Conservation (phyloP, 2,113 vertebrate species). For the Pachyramphus minor region DNA sequence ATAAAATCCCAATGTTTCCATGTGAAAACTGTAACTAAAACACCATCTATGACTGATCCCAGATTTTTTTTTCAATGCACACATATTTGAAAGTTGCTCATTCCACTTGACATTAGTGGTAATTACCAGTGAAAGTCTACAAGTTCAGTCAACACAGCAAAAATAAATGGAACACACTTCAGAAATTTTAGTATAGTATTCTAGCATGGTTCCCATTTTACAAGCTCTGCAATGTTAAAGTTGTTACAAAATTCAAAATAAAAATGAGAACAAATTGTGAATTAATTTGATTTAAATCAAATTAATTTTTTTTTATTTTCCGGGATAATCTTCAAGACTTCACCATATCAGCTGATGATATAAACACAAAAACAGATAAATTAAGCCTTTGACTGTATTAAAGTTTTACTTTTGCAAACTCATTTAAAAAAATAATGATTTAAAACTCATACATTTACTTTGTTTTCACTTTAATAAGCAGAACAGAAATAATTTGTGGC, state of each 20-base stretch:
- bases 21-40: not conserved
- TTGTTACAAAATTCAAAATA: not conserved
- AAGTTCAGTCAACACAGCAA: not conserved
- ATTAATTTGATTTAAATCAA: not conserved
- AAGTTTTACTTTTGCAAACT: not conserved
- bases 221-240: not conserved
- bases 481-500: conserved; percentile 16
- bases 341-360: not conserved
- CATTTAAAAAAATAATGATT: not conserved
- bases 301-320: not conserved
- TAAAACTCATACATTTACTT: conserved; percentile 3
- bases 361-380: not conserved
- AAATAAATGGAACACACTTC: not conserved
- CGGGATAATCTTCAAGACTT: not conserved
- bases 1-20: not conserved
- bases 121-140: not conserved
- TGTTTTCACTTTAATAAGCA: conserved; percentile 42
- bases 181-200: not conserved
- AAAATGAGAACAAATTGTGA: not conserved
- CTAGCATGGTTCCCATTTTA: not conserved
- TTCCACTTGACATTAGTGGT: not conserved
- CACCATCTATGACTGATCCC: not conserved
- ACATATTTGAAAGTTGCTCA: not conserved
- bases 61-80: not conserved
- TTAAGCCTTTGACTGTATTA: not conserved